Base-by-base conservation (phyloP, 1,140 invertebrate genomes). In the Limonius californicus region DNA sequence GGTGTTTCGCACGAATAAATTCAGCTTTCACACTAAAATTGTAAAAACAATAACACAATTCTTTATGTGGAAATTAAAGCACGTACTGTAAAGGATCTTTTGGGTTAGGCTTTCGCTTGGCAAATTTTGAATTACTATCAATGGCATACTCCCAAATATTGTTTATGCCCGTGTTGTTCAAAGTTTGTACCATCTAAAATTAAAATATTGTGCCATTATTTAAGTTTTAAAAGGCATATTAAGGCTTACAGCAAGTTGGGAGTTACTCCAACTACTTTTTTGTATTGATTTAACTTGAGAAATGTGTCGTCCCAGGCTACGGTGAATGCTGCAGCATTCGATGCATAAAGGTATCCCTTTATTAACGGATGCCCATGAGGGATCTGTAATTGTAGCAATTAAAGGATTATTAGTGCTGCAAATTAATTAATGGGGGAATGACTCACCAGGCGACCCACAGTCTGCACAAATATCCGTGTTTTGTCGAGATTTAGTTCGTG, bases 111-210 rank as follows among this genome's bases (percentile, higher is more conserved):
- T 98, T 98, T 67, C 88, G 86, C 74, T 87, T 82, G 67, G 83
- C 84, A 68, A 84, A 83, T 78, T 85, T 86, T 27, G 81, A 81
- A 73, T 83, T 80, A 86, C 91, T 62, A 79, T 98, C 94, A 50
- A 96, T 79, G 21, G 88, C 88, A 81, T 99, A 94, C 80, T 99
- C 96, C 96, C 96, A 99, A 73, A 98, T 94, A 80, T 89, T 92
- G 79, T 99, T 99, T 14, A 95, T 92, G 73, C 95, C 94, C 77
- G 89, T 92, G 66, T 88, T 89, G 75, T 92, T 94, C 21, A 98
- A 81, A 0, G 89, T 88, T 74, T 90, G 87, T 4, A 99, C 89
- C 88, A 97, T 95, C 91, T 95, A 74, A 67, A 81, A n/a, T n/a
- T n/a, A n/a, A n/a, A n/a, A n/a, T n/a, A n/a, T n/a, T n/a, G n/a